Base-by-base conservation (phyloP, 2,113 vertebrate species). In the Arothron firmamentum region DNA sequence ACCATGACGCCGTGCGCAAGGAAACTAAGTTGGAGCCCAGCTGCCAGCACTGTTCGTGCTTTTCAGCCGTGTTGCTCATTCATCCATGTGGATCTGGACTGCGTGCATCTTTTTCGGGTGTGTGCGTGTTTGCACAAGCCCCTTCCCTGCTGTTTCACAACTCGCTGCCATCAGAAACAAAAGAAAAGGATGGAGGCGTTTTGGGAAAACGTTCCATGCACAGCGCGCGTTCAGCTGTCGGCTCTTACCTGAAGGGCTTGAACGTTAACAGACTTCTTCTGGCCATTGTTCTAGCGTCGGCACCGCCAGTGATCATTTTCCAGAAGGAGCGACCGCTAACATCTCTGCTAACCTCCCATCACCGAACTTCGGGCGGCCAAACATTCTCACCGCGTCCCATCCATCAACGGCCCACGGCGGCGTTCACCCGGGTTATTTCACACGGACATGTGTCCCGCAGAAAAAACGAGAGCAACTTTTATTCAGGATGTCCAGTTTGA, bases 241-340 rank as follows among this genome's bases (percentile, higher is more conserved):
- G 65, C 21, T 59, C 85, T 94, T 91, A 98, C 96, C 96, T 94
- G 90, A 98, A 98, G 78, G 96, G 96, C 88, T 93, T 96, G 93
- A 98, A 91, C 90, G 94, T 96, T 75, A 96, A 90, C 75, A 96
- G 93, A 84, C 95, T 98, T 95, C 96, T 94, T 86, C 96, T 95
- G 90, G 95, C 90, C 94, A 98, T 95, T 90, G 94, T 96, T 92
- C 93, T 93, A 80, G 92, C 92, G 90, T 98, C 95, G 67, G 89
- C 90, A 88, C 89, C 92, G 75, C 94, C 92, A 81, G 90, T 79
- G 85, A 93, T 89, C 94, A 93, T 93, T 81, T 83, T 45, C 78
- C 80, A 80, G 85, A 88, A 85, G 72, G 52, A 28, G 58, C 78
- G 56, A 77, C 52, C 79, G 62, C 64, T 64, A 69, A 67, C 80